Percentiles rank a stretch among this genome's conserved stretches.
phyloP scores from a whole-genome alignment of 2,113 vertebrate species.

The Gobio gobio region DNA sequence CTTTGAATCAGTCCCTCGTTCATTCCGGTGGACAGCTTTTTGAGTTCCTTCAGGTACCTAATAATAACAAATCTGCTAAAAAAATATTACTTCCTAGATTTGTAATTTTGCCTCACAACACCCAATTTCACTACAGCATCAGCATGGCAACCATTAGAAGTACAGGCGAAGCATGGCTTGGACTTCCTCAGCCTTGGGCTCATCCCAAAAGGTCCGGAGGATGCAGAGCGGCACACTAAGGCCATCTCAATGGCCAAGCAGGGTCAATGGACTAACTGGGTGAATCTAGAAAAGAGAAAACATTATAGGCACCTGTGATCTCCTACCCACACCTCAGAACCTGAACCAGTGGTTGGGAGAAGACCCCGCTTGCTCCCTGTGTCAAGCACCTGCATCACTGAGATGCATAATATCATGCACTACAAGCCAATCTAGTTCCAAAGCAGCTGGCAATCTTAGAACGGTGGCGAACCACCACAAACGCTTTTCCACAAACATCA shows the following conservation, averaged over 20 bases:
- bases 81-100: neutral
- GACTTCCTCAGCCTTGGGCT: neutral
- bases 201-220: constrained; percentile 6
- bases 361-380: constrained; percentile 6
- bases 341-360: neutral
- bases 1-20: neutral
- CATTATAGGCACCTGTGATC: constrained; percentile 31
- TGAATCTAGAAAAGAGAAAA: constrained; percentile 21
- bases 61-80: no score
- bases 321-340: constrained; percentile 1
- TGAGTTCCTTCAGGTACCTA: neutral
- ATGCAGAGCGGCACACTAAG: neutral
- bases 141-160: no score
- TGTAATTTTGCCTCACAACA: neutral
- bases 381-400: neutral
- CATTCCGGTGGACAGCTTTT: neutral
- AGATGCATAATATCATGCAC: neutral
- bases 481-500: neutral
- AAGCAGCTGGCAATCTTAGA: neutral
- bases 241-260: neutral
- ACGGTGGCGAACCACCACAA: neutral
- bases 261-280: constrained; percentile 17
- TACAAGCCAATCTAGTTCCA: neutral
- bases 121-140: no score
- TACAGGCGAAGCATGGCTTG: neutral